Evolutionary conservation across 2,888 invertebrate species (phyloP).

Genomic region (Drosophila diplacantha): DNA sequence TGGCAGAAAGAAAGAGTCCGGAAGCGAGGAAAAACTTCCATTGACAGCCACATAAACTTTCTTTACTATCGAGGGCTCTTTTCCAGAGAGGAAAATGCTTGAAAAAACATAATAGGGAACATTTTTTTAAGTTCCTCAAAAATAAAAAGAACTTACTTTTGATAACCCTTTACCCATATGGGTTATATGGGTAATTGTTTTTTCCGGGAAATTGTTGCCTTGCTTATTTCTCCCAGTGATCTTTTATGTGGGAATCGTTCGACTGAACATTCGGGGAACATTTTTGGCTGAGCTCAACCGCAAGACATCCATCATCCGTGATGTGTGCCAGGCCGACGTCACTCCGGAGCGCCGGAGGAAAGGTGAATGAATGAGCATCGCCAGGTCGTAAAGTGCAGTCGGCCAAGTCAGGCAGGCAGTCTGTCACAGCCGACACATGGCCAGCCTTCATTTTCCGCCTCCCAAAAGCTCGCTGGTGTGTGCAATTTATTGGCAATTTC

Average conservation of each 20-base stretch:
- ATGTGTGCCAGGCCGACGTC: slow-evolving; percentile 43
- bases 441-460: not conserved
- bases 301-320: slow-evolving; percentile 60
- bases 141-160: not conserved
- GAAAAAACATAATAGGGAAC: too few species aligned
- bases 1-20: slow-evolving; percentile 12
- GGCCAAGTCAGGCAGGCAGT: slow-evolving; percentile 23
- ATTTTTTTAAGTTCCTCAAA: not conserved
- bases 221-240: not conserved
- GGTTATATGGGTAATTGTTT: not conserved
- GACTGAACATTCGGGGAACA: slow-evolving; percentile 11
- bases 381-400: slow-evolving; percentile 60
- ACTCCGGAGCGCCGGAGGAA: slow-evolving; percentile 20
- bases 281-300: slow-evolving; percentile 41
- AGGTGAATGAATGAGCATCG: slow-evolving; percentile 40
- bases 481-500: slow-evolving; percentile 60
- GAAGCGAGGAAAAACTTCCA: slow-evolving; percentile 13
- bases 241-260: slow-evolving; percentile 9
- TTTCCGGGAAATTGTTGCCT: not conserved
- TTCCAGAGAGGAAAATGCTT: not conserved
- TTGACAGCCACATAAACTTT: slow-evolving; percentile 13
- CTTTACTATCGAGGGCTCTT: not conserved
- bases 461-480: slow-evolving; percentile 9
- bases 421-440: slow-evolving; percentile 16
- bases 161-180: not conserved